phyloP scores from a whole-genome alignment of 2,888 invertebrate species.

The Drosophila prolongata region DNA sequence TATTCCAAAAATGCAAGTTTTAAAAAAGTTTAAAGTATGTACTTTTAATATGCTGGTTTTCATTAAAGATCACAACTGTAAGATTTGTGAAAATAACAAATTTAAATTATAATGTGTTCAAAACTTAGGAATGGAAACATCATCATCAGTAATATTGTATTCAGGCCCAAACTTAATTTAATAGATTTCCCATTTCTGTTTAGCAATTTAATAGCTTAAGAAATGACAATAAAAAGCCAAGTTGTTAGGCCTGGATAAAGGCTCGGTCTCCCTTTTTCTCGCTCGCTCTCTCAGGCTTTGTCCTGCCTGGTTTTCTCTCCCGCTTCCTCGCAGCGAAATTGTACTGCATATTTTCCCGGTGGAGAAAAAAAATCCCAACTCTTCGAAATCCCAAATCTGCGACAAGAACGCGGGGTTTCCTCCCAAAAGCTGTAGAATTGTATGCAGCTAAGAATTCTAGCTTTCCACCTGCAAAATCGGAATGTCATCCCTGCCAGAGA shows the following conservation, averaged over 20 bases:
- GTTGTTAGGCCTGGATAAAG: not conserved
- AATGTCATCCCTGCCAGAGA: not conserved
- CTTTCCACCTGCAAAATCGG: not conserved
- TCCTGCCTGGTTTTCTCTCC: not conserved
- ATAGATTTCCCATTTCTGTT: too few species aligned
- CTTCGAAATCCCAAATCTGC: not conserved
- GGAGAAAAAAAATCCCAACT: too few species aligned
- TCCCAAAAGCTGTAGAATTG: not conserved
- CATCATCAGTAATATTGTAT: too few species aligned
- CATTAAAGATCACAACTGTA: too few species aligned
- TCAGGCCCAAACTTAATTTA: too few species aligned
- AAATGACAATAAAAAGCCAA: constrained; percentile 2
- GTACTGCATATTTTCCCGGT: constrained; percentile 66
- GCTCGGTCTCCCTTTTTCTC: not conserved
- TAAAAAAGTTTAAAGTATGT: too few species aligned
- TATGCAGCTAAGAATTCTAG: not conserved
- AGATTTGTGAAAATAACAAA: too few species aligned
- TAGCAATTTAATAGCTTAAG: too few species aligned
- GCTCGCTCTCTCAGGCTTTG: not conserved
- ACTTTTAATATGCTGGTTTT: too few species aligned
- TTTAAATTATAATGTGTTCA: too few species aligned
- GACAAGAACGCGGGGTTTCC: not conserved
- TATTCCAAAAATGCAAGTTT: too few species aligned
- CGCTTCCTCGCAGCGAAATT: constrained; percentile 56
- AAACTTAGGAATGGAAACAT: too few species aligned